A percentile compares a stretch with the other conserved stretches of the same genome.
Conservation (phyloP, 2,888 invertebrate genomes). For the Epinotia brunnichana region DNA sequence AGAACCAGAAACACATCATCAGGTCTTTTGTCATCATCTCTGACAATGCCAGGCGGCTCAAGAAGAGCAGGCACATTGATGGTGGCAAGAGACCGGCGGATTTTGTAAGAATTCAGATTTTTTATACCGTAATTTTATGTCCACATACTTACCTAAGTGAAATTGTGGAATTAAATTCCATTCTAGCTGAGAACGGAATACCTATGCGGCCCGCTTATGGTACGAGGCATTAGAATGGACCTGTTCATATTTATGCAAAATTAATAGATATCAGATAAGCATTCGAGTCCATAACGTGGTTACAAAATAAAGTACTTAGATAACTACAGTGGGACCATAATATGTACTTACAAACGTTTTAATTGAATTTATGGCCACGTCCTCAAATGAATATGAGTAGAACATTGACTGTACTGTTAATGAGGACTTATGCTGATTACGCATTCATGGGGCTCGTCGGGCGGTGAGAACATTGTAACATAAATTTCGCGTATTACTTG, state of each 20-base stretch:
- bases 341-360: slow-evolving; percentile 63
- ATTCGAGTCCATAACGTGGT: slow-evolving; percentile 67
- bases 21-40: no score
- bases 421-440: slow-evolving; percentile 71
- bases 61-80: no score
- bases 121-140: not conserved
- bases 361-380: slow-evolving; percentile 82
- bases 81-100: no score
- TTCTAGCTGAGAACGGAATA: not conserved
- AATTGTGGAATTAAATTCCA: not conserved
- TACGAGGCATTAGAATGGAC: slow-evolving; percentile 20
- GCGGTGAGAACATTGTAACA: slow-evolving; percentile 83
- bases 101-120: no score
- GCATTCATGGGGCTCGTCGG: slow-evolving; percentile 73
- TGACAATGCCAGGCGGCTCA: no score
- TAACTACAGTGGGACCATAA: slow-evolving; percentile 50
- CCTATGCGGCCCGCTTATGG: slow-evolving; percentile 9
- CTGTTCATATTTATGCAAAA: slow-evolving; percentile 67
- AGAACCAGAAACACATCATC: no score
- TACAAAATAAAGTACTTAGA: slow-evolving; percentile 58
- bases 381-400: slow-evolving; percentile 79
- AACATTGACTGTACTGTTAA: slow-evolving; percentile 61
- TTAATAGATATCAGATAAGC: slow-evolving; percentile 64
- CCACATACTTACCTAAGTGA: not conserved
- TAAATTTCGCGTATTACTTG: slow-evolving; percentile 84